Conservation (phyloP, 2,888 invertebrate species). For the Bugula neritina region DNA sequence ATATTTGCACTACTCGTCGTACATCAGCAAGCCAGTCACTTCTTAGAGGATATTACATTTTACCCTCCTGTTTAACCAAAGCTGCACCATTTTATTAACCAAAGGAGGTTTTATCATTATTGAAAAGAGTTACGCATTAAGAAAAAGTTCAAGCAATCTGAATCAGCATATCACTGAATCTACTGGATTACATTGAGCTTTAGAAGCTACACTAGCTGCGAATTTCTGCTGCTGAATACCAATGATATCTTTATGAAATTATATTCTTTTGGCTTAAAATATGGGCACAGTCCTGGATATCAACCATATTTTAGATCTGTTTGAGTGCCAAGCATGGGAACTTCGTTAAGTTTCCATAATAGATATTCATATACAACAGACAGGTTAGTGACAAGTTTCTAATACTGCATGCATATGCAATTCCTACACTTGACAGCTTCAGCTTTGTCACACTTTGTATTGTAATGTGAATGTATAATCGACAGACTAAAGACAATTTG, state of each 20-base stretch:
- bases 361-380: constrained; percentile 4
- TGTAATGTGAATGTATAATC: too few species aligned
- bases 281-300: constrained; percentile 27
- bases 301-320: constrained; percentile 24
- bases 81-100: too few species aligned
- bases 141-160: too few species aligned
- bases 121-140: too few species aligned
- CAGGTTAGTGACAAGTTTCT: not conserved
- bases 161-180: not conserved
- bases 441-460: too few species aligned
- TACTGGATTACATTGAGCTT: not conserved
- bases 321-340: constrained; percentile 17
- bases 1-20: not conserved
- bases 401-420: not conserved
- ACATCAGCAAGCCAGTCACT: too few species aligned
- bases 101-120: too few species aligned
- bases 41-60: too few species aligned
- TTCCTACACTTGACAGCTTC: too few species aligned
- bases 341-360: constrained; percentile 25
- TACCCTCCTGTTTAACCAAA: too few species aligned
- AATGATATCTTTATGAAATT: constrained; percentile 26
- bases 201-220: too few species aligned
- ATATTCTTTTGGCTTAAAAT: constrained; percentile 23
- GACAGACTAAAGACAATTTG: too few species aligned
- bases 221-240: not conserved